phyloP scores from a whole-genome alignment of 2,888 invertebrate species.

The Mesopsocus fuscifrons region DNA sequence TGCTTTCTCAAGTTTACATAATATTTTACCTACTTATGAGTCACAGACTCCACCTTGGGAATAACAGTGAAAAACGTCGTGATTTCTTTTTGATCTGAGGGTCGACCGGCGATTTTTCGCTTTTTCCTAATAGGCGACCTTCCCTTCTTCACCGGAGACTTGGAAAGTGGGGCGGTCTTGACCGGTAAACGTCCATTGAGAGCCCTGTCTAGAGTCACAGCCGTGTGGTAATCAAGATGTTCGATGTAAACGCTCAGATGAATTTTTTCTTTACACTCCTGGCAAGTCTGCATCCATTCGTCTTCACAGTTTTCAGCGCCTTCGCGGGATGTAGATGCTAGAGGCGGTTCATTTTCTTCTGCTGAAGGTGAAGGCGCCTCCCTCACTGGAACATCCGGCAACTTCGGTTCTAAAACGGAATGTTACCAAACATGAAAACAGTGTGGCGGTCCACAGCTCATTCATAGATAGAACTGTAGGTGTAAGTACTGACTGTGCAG shows the following conservation, averaged over 20 bases:
- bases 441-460: no score
- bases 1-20: no score
- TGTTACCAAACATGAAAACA: not conserved
- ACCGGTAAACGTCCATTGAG: not conserved
- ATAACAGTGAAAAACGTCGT: no score
- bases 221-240: slow-evolving; percentile 73
- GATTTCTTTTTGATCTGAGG: no score
- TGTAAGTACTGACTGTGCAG: no score
- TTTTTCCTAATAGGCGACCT: no score
- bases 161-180: not conserved
- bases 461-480: no score
- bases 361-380: not conserved
- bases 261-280: slow-evolving; percentile 46
- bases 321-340: no score
- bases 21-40: no score
- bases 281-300: slow-evolving; percentile 36
- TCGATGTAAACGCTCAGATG: slow-evolving; percentile 40
- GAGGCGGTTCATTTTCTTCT: slow-evolving; percentile 21
- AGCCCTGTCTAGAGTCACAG: slow-evolving; percentile 36
- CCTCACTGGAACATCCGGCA: not conserved
- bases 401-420: not conserved
- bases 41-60: no score
- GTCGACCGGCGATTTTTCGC: no score
- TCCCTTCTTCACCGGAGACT: no score
- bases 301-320: not conserved